Base-by-base conservation (phyloP, 2,113 vertebrate genomes). In the Aleadryas rufinucha region DNA sequence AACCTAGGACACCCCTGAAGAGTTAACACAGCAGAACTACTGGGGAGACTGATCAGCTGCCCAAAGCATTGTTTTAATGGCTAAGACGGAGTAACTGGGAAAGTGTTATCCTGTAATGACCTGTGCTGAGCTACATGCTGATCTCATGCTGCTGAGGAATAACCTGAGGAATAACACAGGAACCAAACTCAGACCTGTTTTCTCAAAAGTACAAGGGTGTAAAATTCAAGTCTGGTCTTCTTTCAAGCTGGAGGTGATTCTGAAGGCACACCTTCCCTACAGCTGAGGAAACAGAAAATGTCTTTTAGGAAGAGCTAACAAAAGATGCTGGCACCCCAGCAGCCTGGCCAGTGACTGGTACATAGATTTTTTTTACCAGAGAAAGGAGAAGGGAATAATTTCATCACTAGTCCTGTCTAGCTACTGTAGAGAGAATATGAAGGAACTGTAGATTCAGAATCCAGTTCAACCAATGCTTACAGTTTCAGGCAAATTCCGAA, bases 251-350 rank as follows among this genome's bases (percentile, higher is more conserved):
- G 45, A 81, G 16, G 21, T 53, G 10, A 33, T 35, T 61, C 77
- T 85, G 49, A 64, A 83, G 27, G 22, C 44, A 71, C 27, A 47
- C 3, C 4, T 72, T 75, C 16, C 17, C 20, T 3, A 0, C 13
- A 9, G 27, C 13, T 52, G 9, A 60, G 42, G n/a, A 69, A 80
- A 77, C 0, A 0, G 21, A 13, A 61, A 28, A 16, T 49, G 2
- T 37, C 45, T 49, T 77, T 65, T 41, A 41, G 63, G 37, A 89
- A 56, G 54, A 77, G 16, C 21, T 59, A 72, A 39, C 35, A n/a
- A 28, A 60, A 71, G 33, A 13, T 42, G 28, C 24, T 68, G 33
- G 11, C 44, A 41, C 42, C 14, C 4, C 4, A 2, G 30, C 54
- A 78, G 28, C 10, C 45, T 75, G 52, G 23, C 17, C 16, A 11